These are phyloP conservation scores for Diadumene lineata DNA, from an alignment of 92 coral and sea anemone genomes.

Conservation along the genomic window DNA sequence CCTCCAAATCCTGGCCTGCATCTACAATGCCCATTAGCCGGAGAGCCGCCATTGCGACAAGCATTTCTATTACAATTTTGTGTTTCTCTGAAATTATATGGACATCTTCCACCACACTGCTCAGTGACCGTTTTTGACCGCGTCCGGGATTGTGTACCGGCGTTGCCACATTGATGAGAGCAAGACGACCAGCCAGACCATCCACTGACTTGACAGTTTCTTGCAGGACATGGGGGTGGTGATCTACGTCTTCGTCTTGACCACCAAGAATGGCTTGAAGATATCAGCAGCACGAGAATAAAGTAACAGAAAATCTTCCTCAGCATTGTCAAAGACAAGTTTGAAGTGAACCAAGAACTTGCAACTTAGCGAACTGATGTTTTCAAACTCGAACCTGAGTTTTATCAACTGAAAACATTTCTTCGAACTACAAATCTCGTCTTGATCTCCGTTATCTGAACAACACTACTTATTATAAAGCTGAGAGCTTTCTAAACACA, in stretches of 20 bases:
- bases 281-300: constrained; percentile 2
- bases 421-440: too few species aligned
- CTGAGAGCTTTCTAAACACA: too few species aligned
- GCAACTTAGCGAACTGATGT: too few species aligned
- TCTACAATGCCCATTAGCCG: constrained; percentile 31
- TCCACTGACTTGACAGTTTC: constrained; percentile 57
- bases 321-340: not conserved
- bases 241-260: constrained; percentile 56
- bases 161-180: constrained; percentile 55
- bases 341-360: too few species aligned
- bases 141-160: constrained; percentile 57
- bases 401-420: too few species aligned
- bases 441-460: too few species aligned
- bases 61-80: constrained; percentile 46
- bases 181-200: constrained; percentile 66
- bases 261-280: not conserved
- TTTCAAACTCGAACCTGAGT: too few species aligned
- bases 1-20: constrained; percentile 52
- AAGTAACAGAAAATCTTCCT: not conserved
- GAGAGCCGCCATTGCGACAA: constrained; percentile 36
- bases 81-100: constrained; percentile 24
- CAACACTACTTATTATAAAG: too few species aligned
- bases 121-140: constrained; percentile 37
- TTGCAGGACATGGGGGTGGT: constrained; percentile 57
- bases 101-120: constrained; percentile 54